Base-by-base conservation (phyloP, 2,797 vertebrate species). In the Manis javanica region DNA sequence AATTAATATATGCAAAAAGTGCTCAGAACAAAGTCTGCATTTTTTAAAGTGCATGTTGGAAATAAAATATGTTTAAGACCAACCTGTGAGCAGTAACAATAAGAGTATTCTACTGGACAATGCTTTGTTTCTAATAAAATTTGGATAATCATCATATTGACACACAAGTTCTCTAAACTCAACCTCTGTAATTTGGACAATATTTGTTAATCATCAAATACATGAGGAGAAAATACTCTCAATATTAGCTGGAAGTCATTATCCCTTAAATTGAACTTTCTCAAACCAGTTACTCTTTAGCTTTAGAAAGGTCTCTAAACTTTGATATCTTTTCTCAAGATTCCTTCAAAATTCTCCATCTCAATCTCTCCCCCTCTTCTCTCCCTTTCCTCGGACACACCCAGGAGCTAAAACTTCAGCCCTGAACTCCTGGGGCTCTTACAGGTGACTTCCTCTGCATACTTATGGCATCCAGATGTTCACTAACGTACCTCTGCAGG, bases 161-260 rank as follows among this genome's bases (percentile, higher is more conserved):
- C 51, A 68, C 14, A 91, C 51, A 55, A 91, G 4, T 37, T 31
- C 69, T 94, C 84, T 59, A 96, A 96, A 74, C 12, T 84, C 64
- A 88, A 6, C 78, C 16, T 61, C 57, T 2, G 81, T 55, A 81
- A 89, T 74, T 79, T 71, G 42, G 29, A 57, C 86, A 64, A 55
- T 87, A 83, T 71, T 59, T 68, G 7, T 31, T 92, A 57, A 90
- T 39, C 39, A 96, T 68, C 85, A 72, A 90, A 69, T 7, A 90
- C 9, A 34, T 86, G 12, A 66, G 14, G 29, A 49, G 86, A 82
- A 95, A 69, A 57, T 24, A 74, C 1, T 34, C 49, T 91, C 66
- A 71, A 75, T 66, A 83, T 61, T 77, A 74, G 57, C n/a, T 71
- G 12, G 18, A 74, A 90, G 81, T 78, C 39, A 92, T 39, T 49